Evolutionary conservation across 2,888 invertebrate genomes (phyloP).

Genomic region (Eupithecia tripunctaria): DNA sequence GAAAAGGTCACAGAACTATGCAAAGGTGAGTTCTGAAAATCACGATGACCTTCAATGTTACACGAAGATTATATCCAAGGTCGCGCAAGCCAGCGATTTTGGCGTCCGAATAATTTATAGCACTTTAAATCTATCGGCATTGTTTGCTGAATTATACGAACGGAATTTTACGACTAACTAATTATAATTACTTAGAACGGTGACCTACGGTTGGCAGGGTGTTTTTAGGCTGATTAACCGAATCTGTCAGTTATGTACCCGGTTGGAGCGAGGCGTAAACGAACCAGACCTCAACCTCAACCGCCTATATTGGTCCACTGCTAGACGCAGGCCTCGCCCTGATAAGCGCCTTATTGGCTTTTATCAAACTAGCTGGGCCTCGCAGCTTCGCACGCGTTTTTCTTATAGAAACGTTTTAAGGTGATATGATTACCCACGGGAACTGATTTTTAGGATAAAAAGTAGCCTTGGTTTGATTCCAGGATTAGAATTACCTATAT

Average conservation of each 20-base stretch:
- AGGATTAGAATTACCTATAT: too few species aligned
- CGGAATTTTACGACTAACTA: constrained; percentile 6
- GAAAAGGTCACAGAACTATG: constrained; percentile 12
- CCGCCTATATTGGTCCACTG: too few species aligned
- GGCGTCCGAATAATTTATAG: constrained; percentile 14
- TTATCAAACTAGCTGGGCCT: too few species aligned
- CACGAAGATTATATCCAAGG: constrained; percentile 14
- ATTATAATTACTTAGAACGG: not conserved
- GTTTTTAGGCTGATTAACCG: not conserved
- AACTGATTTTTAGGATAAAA: too few species aligned
- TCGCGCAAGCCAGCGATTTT: constrained; percentile 5
- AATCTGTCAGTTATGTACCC: not conserved
- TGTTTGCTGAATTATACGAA: constrained; percentile 11
- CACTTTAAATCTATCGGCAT: constrained; percentile 20
- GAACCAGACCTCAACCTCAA: too few species aligned
- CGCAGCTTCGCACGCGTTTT: too few species aligned
- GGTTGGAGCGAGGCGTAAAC: not conserved
- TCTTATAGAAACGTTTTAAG: too few species aligned
- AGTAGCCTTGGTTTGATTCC: too few species aligned
- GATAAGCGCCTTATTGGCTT: too few species aligned
- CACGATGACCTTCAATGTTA: constrained; percentile 15
- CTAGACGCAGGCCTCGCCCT: too few species aligned
- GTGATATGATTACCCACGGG: too few species aligned
- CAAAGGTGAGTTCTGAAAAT: constrained; percentile 15
- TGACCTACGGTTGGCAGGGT: not conserved